Evolutionary conservation across 1,140 invertebrate species (phyloP).

Genomic region (Ooceraea biroi): DNA sequence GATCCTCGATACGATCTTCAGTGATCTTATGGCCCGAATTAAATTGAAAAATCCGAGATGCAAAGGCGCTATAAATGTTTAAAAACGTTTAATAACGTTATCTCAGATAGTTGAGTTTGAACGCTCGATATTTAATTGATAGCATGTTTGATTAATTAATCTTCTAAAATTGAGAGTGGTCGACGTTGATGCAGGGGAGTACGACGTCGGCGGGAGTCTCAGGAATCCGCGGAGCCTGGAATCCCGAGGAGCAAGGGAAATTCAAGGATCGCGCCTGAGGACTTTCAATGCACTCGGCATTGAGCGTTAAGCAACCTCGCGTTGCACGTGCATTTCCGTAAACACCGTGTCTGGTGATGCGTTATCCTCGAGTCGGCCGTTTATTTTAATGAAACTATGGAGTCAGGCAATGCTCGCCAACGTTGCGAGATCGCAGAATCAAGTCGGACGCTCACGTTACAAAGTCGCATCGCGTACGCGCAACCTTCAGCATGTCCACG

Average conservation of each 20-base stretch:
- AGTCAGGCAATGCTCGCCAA: slow-evolving; percentile 1
- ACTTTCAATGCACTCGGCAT: slow-evolving; percentile 43
- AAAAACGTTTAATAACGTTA: too few relatives aligned
- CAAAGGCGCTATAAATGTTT: too few relatives aligned
- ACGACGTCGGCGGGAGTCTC: not conserved
- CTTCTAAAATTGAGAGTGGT: too few relatives aligned
- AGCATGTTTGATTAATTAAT: too few relatives aligned
- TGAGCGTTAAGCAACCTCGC: slow-evolving; percentile 18
- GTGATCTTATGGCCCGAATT: too few relatives aligned
- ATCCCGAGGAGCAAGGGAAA: not conserved
- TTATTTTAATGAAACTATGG: slow-evolving; percentile 44
- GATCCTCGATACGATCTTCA: too few relatives aligned
- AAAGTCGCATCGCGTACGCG: not conserved
- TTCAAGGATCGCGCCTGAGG: slow-evolving; percentile 35
- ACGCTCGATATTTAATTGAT: too few relatives aligned
- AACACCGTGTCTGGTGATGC: slow-evolving; percentile 27
- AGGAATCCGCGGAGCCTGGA: not conserved
- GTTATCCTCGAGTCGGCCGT: slow-evolving; percentile 3
- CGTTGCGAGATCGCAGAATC: slow-evolving; percentile 2
- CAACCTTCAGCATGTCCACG: too few relatives aligned
- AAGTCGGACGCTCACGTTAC: not conserved
- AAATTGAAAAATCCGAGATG: too few relatives aligned
- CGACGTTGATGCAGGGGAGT: too few relatives aligned
- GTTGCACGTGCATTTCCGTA: slow-evolving; percentile 39
- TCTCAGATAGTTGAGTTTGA: too few relatives aligned